Conservation (phyloP, 2,888 invertebrate genomes). For the Branchinecta sandiegonensis region DNA sequence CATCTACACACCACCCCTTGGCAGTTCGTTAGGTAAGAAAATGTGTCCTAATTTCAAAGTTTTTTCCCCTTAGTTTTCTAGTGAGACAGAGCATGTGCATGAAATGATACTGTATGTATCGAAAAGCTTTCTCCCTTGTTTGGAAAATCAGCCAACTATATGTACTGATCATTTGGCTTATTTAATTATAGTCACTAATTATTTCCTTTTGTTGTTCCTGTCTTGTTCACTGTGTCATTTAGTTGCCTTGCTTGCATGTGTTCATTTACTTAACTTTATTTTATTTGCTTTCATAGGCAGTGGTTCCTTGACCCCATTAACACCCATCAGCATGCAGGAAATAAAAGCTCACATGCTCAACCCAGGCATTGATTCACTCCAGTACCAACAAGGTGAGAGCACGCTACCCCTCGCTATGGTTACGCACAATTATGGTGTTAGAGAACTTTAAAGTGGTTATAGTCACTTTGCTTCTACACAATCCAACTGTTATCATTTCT, state of each 20-base stretch:
- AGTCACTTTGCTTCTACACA: too few species aligned
- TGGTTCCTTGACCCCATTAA: constrained; percentile 52
- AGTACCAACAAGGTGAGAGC: constrained; percentile 51
- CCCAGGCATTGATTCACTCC: constrained; percentile 44
- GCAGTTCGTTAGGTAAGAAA: constrained; percentile 31
- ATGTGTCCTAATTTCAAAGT: not conserved
- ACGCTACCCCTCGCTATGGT: constrained; percentile 9
- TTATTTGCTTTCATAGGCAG: constrained; percentile 35
- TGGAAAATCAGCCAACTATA: too few species aligned
- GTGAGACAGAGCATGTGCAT: not conserved
- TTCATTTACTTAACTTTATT: constrained; percentile 6
- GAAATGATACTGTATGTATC: not conserved
- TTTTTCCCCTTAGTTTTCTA: not conserved
- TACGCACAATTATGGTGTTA: too few species aligned
- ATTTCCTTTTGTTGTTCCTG: too few species aligned
- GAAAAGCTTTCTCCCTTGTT: too few species aligned
- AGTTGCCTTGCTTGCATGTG: not conserved
- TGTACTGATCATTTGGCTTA: too few species aligned
- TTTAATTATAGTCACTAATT: too few species aligned
- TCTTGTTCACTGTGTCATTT: too few species aligned
- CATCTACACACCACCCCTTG: constrained; percentile 63
- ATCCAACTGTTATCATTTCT: too few species aligned
- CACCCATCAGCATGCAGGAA: constrained; percentile 59
- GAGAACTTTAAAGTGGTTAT: too few species aligned
- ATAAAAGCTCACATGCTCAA: constrained; percentile 41